Evolutionary conservation across 2,888 invertebrate species (phyloP).

Genomic region (Chaetoderma sp.): DNA sequence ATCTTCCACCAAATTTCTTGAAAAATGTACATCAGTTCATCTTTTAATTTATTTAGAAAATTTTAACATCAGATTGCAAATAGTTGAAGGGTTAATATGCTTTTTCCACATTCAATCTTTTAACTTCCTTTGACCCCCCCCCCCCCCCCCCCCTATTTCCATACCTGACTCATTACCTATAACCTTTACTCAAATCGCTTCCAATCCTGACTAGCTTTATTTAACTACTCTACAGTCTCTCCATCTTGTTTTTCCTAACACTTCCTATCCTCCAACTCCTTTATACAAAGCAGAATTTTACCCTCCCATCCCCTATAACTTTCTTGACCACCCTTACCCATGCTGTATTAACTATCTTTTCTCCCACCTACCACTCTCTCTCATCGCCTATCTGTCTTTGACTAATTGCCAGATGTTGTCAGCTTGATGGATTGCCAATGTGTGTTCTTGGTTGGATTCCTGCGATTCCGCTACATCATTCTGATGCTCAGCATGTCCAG

Average conservation of each 20-base stretch:
- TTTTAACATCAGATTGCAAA: too few relatives aligned
- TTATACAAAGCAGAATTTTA: not conserved
- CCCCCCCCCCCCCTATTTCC: not conserved
- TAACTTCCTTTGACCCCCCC: not conserved
- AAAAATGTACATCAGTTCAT: too few relatives aligned
- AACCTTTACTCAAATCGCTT: not conserved
- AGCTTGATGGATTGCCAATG: too few relatives aligned
- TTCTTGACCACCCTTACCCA: not conserved
- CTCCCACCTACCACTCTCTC: not conserved
- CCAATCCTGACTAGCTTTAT: not conserved
- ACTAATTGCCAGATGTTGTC: not conserved
- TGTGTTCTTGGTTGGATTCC: too few relatives aligned
- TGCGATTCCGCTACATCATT: too few relatives aligned
- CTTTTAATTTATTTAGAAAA: too few relatives aligned
- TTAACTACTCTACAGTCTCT: not conserved
- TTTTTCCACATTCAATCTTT: slow-evolving; percentile 1
- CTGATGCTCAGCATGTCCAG: too few relatives aligned
- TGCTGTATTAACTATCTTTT: not conserved
- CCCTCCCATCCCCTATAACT: not conserved
- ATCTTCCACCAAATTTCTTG: too few relatives aligned
- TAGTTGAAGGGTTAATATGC: too few relatives aligned
- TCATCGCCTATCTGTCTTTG: slow-evolving; percentile 6
- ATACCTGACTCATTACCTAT: not conserved
- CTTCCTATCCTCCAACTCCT: not conserved
- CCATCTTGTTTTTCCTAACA: not conserved